These are phyloP conservation scores for Hemibagrus guttatus DNA, from an alignment of 2,797 vertebrate species.

Conservation along the genomic window DNA sequence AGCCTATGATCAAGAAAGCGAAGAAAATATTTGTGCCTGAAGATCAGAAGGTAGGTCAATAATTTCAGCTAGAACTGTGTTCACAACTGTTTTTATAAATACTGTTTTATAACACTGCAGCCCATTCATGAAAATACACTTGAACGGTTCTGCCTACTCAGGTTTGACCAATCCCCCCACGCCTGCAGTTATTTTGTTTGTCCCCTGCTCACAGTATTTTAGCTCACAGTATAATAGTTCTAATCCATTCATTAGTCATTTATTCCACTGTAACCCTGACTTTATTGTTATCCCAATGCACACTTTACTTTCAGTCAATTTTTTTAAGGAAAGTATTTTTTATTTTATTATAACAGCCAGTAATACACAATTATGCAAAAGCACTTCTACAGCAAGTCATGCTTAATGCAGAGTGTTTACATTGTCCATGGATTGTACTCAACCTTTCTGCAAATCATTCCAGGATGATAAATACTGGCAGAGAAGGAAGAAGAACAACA, in stretches of 20 bases:
- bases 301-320: background rate
- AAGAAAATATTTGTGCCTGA: slow-evolving; percentile 95
- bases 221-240: too few relatives aligned
- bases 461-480: slow-evolving; percentile 97
- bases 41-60: slow-evolving; percentile 85
- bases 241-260: background rate
- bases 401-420: slow-evolving; percentile 31
- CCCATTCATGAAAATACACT: background rate
- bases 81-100: background rate
- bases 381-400: background rate
- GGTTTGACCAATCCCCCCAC: background rate
- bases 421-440: background rate
- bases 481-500: slow-evolving; percentile 94
- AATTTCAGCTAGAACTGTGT: background rate
- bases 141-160: background rate
- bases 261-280: background rate
- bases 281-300: background rate
- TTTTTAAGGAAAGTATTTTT: background rate
- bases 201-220: background rate
- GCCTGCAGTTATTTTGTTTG: background rate
- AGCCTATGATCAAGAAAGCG: slow-evolving; percentile 98
- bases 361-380: background rate
- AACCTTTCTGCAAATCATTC: background rate
- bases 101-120: background rate
- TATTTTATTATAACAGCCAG: background rate